Conservation (phyloP, 92 coral and sea anemone genomes). For the Porites cylindrica region DNA sequence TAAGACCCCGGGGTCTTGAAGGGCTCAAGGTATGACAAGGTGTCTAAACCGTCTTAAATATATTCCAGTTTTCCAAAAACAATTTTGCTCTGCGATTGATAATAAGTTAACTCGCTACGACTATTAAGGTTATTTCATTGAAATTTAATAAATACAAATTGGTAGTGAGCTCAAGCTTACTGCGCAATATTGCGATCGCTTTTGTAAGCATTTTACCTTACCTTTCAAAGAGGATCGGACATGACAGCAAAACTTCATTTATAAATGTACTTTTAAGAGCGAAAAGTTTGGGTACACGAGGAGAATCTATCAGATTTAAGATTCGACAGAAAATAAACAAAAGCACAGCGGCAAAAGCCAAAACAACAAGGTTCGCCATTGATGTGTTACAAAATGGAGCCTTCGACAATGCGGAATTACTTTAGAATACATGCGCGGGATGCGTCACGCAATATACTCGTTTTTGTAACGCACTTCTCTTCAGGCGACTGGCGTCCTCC, state of each 20-base stretch:
- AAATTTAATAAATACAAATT: background rate
- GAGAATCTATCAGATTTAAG: conserved; percentile 75
- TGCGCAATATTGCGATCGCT: background rate
- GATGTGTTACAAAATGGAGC: background rate
- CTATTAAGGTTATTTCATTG: background rate
- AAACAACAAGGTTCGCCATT: conserved; percentile 46
- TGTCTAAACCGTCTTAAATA: too few relatives aligned
- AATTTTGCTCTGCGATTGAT: background rate
- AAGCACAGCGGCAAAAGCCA: conserved; percentile 62
- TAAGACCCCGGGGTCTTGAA: too few relatives aligned
- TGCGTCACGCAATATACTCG: background rate
- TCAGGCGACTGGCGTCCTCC: too few relatives aligned
- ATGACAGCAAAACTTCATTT: conserved; percentile 73
- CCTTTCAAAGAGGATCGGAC: conserved; percentile 90
- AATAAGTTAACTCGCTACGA: too few relatives aligned
- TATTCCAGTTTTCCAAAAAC: too few relatives aligned
- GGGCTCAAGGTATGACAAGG: too few relatives aligned
- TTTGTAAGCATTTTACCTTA: conserved; percentile 2
- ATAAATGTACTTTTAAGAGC: conserved; percentile 68
- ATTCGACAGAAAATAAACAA: conserved; percentile 73
- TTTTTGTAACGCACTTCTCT: background rate
- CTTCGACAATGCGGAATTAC: conserved; percentile 19
- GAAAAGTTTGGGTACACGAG: conserved; percentile 74
- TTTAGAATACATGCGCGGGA: conserved; percentile 23
- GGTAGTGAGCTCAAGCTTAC: background rate